A percentile compares a stretch with the other conserved stretches of the same genome.
phyloP scores from a whole-genome alignment of 1,140 invertebrate species.

The Drosophila bipectinata region DNA sequence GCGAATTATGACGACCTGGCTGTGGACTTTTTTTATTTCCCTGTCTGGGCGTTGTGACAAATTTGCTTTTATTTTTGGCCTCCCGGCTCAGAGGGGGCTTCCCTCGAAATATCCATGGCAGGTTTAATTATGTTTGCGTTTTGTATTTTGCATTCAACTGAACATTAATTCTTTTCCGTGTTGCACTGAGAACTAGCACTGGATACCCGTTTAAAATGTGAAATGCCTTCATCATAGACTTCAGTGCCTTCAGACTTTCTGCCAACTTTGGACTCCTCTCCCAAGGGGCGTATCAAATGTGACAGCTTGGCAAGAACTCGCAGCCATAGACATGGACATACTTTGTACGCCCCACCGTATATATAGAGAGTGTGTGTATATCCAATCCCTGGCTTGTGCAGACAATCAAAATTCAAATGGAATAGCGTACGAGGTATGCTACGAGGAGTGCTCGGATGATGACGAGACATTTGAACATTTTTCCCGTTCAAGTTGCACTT shows the following conservation, averaged over 20 bases:
- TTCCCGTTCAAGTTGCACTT: constrained; percentile 63
- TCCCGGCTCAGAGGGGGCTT: constrained; percentile 22
- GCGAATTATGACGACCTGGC: constrained; percentile 67
- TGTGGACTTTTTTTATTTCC: constrained; percentile 4
- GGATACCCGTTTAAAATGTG: too few species aligned
- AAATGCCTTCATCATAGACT: constrained; percentile 36
- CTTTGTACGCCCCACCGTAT: constrained; percentile 33
- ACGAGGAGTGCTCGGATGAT: constrained; percentile 10
- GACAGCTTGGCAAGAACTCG: constrained; percentile 65
- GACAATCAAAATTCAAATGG: constrained; percentile 76
- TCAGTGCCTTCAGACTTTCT: constrained; percentile 23
- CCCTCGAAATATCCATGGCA: constrained; percentile 62
- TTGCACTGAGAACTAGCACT: constrained; percentile 28
- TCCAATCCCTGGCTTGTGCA: constrained; percentile 49
- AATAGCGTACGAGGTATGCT: constrained; percentile 50
- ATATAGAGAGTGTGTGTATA: constrained; percentile 6
- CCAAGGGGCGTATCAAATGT: constrained; percentile 68
- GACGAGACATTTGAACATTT: constrained; percentile 68
- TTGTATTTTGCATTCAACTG: constrained; percentile 58
- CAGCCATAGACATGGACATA: constrained; percentile 51
- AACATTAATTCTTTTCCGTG: constrained; percentile 68
- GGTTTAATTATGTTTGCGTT: constrained; percentile 80
- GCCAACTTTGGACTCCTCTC: constrained; percentile 19
- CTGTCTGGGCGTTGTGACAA: constrained; percentile 61
- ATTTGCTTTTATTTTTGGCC: constrained; percentile 73